Conservation (phyloP, 1,140 invertebrate species). For the Camponotus vicinus region DNA sequence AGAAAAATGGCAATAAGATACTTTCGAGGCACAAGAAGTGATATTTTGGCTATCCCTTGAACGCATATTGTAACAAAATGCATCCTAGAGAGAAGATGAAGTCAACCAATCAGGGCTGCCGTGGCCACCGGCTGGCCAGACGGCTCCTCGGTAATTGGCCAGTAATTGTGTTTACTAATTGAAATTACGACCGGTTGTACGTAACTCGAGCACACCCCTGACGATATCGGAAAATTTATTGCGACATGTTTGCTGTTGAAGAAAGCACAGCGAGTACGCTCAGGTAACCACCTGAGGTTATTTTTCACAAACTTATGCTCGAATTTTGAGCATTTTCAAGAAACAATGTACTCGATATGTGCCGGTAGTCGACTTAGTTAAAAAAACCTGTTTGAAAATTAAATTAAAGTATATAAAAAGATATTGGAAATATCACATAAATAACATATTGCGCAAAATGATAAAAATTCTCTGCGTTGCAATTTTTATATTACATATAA, state of each 20-base stretch:
- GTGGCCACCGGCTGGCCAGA: slow-evolving; percentile 58
- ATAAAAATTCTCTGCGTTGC: neutral
- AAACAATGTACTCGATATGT: neutral
- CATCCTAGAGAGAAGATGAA: slow-evolving; percentile 30
- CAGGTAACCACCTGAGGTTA: neutral
- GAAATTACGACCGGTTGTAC: slow-evolving; percentile 74
- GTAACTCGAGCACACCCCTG: slow-evolving; percentile 54
- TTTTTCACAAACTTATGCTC: neutral
- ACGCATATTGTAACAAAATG: slow-evolving; percentile 34
- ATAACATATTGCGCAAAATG: neutral
- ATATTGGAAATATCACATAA: neutral
- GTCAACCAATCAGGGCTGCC: slow-evolving; percentile 52
- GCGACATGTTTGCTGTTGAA: slow-evolving; percentile 33
- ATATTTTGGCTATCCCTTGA: slow-evolving; percentile 37
- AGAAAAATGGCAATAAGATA: neutral
- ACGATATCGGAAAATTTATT: slow-evolving; percentile 49
- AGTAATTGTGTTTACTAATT: slow-evolving; percentile 81
- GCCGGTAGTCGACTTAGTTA: neutral
- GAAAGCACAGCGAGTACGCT: slow-evolving; percentile 3
- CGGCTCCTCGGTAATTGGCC: slow-evolving; percentile 73
- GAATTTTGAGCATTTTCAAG: slow-evolving; percentile 26
- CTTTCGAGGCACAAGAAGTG: slow-evolving; percentile 1
- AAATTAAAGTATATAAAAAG: neutral
- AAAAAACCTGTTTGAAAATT: neutral
- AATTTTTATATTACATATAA: neutral